Conservation (phyloP, 2,797 vertebrate species). For the Coccyzus lansbergi region DNA sequence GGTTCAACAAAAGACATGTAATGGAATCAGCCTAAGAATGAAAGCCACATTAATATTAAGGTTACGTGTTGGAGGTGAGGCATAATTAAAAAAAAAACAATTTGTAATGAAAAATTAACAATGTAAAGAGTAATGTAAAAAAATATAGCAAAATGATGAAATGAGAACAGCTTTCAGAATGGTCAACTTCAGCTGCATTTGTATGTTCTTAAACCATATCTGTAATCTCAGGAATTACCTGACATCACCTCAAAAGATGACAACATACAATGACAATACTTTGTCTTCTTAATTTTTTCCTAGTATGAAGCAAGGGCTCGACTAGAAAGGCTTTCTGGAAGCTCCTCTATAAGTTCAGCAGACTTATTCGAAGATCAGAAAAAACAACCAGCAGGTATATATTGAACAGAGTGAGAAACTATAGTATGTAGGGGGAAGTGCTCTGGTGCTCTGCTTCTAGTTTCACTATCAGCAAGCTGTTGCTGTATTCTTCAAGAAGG, state of each 20-base stretch:
- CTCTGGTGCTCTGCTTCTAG: neutral
- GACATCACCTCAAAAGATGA: neutral
- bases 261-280: neutral
- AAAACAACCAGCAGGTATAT: slow-evolving; percentile 82
- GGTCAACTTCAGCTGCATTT: neutral
- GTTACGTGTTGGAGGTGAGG: neutral
- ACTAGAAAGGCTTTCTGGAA: slow-evolving; percentile 88
- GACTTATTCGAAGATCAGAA: slow-evolving; percentile 94
- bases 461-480: neutral
- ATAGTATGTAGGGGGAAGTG: neutral
- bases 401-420: neutral
- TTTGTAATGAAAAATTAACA: neutral
- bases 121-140: neutral
- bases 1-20: neutral
- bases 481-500: neutral
- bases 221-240: neutral
- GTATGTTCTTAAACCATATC: neutral
- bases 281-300: neutral
- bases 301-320: slow-evolving; percentile 90
- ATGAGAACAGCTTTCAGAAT: neutral
- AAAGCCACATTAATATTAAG: neutral
- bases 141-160: neutral
- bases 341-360: slow-evolving; percentile 90
- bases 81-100: neutral
- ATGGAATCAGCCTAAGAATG: neutral